Evolutionary conservation across 1,140 invertebrate genomes (phyloP).

Genomic region (Steinernema feltiae): DNA sequence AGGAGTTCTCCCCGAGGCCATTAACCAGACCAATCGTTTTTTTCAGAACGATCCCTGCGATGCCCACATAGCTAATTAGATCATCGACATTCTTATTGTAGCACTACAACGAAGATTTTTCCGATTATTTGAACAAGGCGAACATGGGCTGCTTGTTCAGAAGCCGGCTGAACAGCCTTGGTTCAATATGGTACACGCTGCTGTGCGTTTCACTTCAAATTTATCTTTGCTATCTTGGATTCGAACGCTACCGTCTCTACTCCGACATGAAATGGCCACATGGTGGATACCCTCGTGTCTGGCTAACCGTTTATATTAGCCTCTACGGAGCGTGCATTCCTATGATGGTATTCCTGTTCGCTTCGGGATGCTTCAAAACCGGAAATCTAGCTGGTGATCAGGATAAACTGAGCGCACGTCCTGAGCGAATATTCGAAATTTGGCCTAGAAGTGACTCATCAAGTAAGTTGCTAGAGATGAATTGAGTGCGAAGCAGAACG

Average conservation of each 20-base stretch:
- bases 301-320: constrained; percentile 42
- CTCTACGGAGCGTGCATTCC: constrained; percentile 49
- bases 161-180: constrained; percentile 30
- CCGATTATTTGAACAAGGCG: background rate
- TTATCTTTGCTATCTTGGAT: constrained; percentile 52
- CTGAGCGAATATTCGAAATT: constrained; percentile 44
- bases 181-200: constrained; percentile 47
- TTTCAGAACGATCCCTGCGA: constrained; percentile 6
- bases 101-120: background rate
- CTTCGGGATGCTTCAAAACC: constrained; percentile 48
- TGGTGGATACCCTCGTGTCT: constrained; percentile 45
- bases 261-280: constrained; percentile 57
- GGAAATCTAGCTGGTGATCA: constrained; percentile 57
- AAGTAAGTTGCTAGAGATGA: constrained; percentile 5
- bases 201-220: constrained; percentile 41
- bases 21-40: background rate
- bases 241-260: constrained; percentile 52
- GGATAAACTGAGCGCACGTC: constrained; percentile 45
- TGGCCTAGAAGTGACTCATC: constrained; percentile 1
- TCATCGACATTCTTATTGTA: background rate
- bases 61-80: constrained; percentile 11
- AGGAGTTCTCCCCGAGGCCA: background rate
- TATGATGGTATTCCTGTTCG: constrained; percentile 40
- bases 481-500: background rate
- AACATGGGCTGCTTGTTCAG: constrained; percentile 18